Evolutionary conservation across 1,140 invertebrate species (phyloP), one percentile per base, ranked within the genome.

Genomic region (Lethrus apterus): DNA sequence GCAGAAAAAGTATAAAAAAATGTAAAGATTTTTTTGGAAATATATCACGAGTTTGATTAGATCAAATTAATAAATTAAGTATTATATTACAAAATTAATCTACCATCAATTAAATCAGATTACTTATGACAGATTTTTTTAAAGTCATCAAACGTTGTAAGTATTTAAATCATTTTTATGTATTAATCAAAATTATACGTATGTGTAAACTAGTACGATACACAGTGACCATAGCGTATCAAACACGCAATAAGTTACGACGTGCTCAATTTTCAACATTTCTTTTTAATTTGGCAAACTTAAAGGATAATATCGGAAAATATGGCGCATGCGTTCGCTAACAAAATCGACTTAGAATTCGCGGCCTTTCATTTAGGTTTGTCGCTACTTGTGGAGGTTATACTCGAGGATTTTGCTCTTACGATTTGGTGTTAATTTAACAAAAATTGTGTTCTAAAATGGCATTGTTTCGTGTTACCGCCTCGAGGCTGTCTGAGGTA

Each of bases 401-500:
- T 21, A 21, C 18, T 38, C n/a, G 14, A 19, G 24, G 35, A 14
- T 9, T 38, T 38, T 38, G 18, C 35, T 21, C 18, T 9, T 38
- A 10, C 13, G 13, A 21, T 20, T 38, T 19, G 20, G n/a, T 34
- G 14, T 32, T 33, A 15, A 13, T 38, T 10, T 21, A 42, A 29
- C 10, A 19, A 42, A 29, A 14, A 15, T 29, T 24, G n/a, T 3
- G 10, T 24, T 45, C 30, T 20, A 55, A 44, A 51, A 72, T 72
- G 70, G 69, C 69, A 57, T 59, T 72, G 15, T 71, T 71, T 44
- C 67, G 68, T 46, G 14, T 59, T 20, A 53, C 57, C 14, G 40
- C 50, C 8, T 31, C 42, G 15, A 52, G 46, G 46, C 23, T 57
- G 11, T 21, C 40, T 24, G 57, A 59, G 21, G 43, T 38, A 15